Conservation (phyloP, 2,797 vertebrate species). For the Prunella strophiata region DNA sequence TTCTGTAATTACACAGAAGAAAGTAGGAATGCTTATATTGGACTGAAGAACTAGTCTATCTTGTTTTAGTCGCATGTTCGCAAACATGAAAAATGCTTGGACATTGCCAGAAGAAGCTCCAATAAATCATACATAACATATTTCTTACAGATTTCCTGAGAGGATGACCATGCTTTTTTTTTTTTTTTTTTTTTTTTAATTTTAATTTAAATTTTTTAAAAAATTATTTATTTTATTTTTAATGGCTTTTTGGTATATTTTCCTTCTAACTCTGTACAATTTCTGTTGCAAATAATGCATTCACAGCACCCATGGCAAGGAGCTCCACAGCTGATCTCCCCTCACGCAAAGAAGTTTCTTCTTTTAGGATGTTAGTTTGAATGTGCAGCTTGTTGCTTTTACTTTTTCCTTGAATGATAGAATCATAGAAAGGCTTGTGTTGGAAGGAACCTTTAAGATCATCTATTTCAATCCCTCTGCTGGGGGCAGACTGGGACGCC, state of each 20-base stretch:
- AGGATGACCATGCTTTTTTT: fast-evolving
- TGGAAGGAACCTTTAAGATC: not conserved
- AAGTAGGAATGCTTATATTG: not conserved
- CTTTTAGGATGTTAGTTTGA: not conserved
- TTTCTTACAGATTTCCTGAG: not conserved
- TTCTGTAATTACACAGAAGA: not conserved
- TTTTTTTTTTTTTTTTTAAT: no score
- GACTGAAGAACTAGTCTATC: not conserved
- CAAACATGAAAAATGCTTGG: not conserved
- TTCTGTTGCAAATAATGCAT: not conserved
- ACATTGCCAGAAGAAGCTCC: not conserved
- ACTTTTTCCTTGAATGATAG: not conserved
- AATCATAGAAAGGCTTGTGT: not conserved
- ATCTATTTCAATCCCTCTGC: not conserved
- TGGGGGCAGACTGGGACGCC: no score
- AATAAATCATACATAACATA: not conserved
- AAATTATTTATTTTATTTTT: not conserved
- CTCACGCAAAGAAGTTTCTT: not conserved
- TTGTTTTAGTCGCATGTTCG: not conserved
- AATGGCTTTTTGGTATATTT: not conserved
- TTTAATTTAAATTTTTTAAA: no score
- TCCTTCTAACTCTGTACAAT: not conserved
- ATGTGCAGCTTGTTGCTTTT: not conserved
- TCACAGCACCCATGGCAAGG: not conserved
- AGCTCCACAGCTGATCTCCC: not conserved